These are phyloP conservation scores for Podarcis cretensis DNA, from an alignment of 2,113 vertebrate species.

Conservation along the genomic window DNA sequence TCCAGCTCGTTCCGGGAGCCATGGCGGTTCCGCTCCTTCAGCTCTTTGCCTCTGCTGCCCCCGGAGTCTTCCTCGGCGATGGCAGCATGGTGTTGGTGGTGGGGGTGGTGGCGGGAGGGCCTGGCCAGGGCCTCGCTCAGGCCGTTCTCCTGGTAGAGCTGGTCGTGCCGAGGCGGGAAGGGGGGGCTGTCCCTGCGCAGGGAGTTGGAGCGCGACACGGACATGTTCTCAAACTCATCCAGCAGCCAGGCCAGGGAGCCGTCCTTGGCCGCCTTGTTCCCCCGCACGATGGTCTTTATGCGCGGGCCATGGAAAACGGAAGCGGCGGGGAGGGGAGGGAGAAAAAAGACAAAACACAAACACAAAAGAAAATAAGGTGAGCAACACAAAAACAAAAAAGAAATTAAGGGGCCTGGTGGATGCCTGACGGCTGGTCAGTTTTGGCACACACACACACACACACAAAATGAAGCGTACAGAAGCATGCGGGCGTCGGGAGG, in stretches of 20 bases:
- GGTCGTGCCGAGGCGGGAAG: conserved; percentile 73
- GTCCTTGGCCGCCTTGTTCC: conserved; percentile 85
- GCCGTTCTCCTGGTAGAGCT: conserved; percentile 72
- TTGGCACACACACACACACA: background rate
- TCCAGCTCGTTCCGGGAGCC: conserved; percentile 25
- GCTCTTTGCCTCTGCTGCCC: conserved; percentile 19
- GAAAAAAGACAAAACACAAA: background rate
- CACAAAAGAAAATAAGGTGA: conserved; percentile 20
- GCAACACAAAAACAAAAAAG: conserved; percentile 25
- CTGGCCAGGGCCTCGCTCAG: conserved; percentile 73
- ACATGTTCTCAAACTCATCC: conserved; percentile 93
- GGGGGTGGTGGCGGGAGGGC: conserved; percentile 48
- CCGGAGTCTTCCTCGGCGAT: background rate
- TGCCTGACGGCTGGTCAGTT: background rate
- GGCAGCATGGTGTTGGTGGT: background rate
- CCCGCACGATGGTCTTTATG: conserved; percentile 88
- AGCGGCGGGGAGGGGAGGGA: background rate
- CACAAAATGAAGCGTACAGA: background rate
- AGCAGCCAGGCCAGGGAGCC: conserved; percentile 92
- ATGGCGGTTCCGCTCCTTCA: conserved; percentile 27
- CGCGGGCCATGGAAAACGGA: background rate
- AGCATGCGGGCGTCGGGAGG: background rate
- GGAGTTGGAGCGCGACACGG: conserved; percentile 94
- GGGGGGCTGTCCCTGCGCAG: conserved; percentile 90
- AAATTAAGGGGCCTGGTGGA: conserved; percentile 18